Percentiles rank a stretch among this genome's conserved stretches.
phyloP scores from a whole-genome alignment of 2,113 vertebrate species.

The Dendropsophus ebraccatus region DNA sequence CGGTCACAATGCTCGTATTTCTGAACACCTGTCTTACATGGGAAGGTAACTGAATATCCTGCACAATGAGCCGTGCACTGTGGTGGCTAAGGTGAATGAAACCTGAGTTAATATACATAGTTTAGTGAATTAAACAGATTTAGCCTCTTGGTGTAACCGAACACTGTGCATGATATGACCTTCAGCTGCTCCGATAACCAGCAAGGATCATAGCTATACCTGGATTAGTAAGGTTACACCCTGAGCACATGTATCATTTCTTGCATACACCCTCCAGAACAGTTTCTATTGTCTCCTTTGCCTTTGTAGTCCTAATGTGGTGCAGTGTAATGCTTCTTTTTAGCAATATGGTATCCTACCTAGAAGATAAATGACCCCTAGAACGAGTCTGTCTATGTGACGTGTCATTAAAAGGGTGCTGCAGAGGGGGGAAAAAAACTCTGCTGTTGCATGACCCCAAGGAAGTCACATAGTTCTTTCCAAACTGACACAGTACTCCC shows the following conservation, averaged over 20 bases:
- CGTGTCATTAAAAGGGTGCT: too few relatives aligned
- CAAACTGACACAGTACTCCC: too few relatives aligned
- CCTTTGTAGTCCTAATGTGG: not conserved
- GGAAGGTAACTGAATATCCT: not conserved
- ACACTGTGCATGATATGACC: not conserved
- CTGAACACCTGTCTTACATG: not conserved
- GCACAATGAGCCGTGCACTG: not conserved
- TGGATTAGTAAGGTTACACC: not conserved
- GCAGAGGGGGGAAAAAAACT: too few relatives aligned
- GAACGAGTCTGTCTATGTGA: too few relatives aligned
- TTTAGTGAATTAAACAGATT: slow-evolving; percentile 7
- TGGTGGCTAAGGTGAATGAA: not conserved
- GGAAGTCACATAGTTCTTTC: too few relatives aligned
- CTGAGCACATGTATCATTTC: not conserved
- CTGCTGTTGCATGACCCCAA: too few relatives aligned
- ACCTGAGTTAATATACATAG: not conserved
- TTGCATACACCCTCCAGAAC: not conserved
- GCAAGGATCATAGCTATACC: not conserved
- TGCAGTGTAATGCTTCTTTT: not conserved
- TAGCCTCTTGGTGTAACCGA: not conserved
- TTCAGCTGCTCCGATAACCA: not conserved
- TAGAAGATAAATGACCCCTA: not conserved
- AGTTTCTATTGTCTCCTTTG: not conserved
- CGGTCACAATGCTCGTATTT: not conserved
- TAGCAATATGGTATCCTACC: not conserved